Base-by-base conservation (phyloP, 2,113 vertebrate genomes). In the Parus major region DNA sequence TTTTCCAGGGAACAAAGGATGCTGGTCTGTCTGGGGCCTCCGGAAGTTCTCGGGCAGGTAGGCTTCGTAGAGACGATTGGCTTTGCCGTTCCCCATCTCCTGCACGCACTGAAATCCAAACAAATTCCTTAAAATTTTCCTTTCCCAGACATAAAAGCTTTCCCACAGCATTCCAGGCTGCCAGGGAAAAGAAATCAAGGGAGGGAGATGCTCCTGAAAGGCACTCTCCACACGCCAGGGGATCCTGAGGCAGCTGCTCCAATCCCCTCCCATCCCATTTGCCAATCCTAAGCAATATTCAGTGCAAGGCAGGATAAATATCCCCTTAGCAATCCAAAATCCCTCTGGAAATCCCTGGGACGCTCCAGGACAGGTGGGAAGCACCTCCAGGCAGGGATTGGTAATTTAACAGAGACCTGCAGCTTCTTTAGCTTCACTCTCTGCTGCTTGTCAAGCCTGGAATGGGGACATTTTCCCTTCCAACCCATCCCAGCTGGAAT, bases 31-130 rank as follows among this genome's bases (percentile, higher is more conserved):
- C 64, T 99, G 99, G 18, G 99, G 99, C 28, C 99, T 97, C 84
- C 99, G 98, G 97, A 99, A 99, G 95, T 98, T 99, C 96, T 99
- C 98, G 2, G 99, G 99, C 96, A 99, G 97, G 95, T 99, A 99
- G 50, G 99, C 99, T 97, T 99, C 99, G 4, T 99, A 99, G 9
- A 99, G 98, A 61, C 99, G 98, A 41, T 98, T 99, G 86, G 99
- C 99, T 96, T 99, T 99, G 69, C 98, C 98, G 2, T 99, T 99
- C 46, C 99, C 99, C 99, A 99, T 99, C 97, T 99, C 99, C 93
- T 99, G 99, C 95, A 99, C 99, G 83, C 99, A 99, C 99, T 99
- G 97, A 88, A 95, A 76, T 31, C 60, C 61, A 59, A 94, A 66
- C 52, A 49, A 76, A 95, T 27, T 1, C 15, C n/a, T 24, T 59